These are phyloP conservation scores for Drosophila neotestacea DNA, from an alignment of 2,888 invertebrate genomes.

Conservation along the genomic window DNA sequence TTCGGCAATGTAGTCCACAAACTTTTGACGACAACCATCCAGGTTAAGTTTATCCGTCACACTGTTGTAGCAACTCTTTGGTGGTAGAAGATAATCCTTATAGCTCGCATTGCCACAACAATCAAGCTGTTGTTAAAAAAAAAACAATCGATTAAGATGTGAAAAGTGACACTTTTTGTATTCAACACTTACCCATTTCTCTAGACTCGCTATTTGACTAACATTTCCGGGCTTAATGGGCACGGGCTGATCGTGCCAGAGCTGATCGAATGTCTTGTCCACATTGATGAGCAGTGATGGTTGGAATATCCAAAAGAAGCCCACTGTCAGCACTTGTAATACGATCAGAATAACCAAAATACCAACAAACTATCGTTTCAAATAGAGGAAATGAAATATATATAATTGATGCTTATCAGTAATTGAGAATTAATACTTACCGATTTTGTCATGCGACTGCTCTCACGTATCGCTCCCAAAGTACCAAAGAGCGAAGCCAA, in stretches of 20 bases:
- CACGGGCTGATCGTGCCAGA: conserved; percentile 79
- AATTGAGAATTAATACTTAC: conserved; percentile 50
- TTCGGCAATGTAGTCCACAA: conserved; percentile 75
- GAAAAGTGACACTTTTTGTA: no score
- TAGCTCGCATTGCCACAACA: conserved; percentile 79
- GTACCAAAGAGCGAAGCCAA: conserved; percentile 70
- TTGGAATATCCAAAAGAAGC: conserved; percentile 80
- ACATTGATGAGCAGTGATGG: conserved; percentile 77
- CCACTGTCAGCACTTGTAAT: conserved; percentile 71
- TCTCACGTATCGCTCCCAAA: conserved; percentile 75
- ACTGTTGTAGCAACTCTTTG: conserved; percentile 76
- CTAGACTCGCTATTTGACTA: conserved; percentile 78
- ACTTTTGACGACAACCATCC: conserved; percentile 82
- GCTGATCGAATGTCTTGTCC: conserved; percentile 76
- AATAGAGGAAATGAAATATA: background rate
- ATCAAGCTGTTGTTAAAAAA: conserved; percentile 62
- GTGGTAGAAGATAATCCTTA: conserved; percentile 75
- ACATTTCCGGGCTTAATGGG: conserved; percentile 80
- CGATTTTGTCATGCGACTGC: conserved; percentile 71
- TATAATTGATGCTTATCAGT: background rate
- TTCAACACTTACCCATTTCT: conserved; percentile 73
- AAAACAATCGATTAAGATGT: background rate
- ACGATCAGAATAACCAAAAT: conserved; percentile 71
- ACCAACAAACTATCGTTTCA: conserved; percentile 63
- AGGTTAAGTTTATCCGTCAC: conserved; percentile 71